A percentile compares a stretch with the other conserved stretches of the same genome.
Evolutionary conservation across 2,113 vertebrate genomes (phyloP).

Genomic region (Rhagologus leucostigma): DNA sequence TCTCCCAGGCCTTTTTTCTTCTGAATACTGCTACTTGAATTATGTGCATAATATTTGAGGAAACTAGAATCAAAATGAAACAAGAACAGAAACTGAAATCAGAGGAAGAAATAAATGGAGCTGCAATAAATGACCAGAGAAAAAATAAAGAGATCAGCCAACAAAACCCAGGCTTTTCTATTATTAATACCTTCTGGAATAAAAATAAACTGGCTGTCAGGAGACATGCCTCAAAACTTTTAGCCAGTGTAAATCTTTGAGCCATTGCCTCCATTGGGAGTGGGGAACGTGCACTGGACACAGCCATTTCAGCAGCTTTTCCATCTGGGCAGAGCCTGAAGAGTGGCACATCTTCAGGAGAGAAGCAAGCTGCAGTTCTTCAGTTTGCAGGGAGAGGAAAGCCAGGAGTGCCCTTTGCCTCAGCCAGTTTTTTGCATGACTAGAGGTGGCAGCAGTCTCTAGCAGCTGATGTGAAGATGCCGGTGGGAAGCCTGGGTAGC

Average conservation of each 20-base stretch:
- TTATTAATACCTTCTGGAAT: constrained; percentile 19
- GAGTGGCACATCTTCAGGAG: neutral
- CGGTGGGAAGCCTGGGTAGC: rapidly evolving
- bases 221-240: neutral
- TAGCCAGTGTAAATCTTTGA: neutral
- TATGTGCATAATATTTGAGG: constrained; percentile 32
- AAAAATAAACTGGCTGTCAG: constrained; percentile 18
- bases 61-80: constrained; percentile 1
- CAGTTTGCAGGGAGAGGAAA: neutral
- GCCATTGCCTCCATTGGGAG: neutral
- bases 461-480: neutral
- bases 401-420: neutral
- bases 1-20: neutral
- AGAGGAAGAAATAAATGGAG: neutral
- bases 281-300: rapidly evolving
- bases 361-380: neutral
- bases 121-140: neutral
- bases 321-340: neutral
- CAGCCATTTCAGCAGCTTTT: neutral
- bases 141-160: neutral
- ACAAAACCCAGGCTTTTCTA: neutral
- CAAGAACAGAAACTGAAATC: constrained; percentile 37
- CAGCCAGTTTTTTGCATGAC: neutral
- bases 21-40: neutral
- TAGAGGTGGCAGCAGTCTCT: neutral